Evolutionary conservation across 35 echinoderm and acorn worm genomes (phyloP), one percentile per base, ranked within the genome.

Genomic region (Anneissia japonica): DNA sequence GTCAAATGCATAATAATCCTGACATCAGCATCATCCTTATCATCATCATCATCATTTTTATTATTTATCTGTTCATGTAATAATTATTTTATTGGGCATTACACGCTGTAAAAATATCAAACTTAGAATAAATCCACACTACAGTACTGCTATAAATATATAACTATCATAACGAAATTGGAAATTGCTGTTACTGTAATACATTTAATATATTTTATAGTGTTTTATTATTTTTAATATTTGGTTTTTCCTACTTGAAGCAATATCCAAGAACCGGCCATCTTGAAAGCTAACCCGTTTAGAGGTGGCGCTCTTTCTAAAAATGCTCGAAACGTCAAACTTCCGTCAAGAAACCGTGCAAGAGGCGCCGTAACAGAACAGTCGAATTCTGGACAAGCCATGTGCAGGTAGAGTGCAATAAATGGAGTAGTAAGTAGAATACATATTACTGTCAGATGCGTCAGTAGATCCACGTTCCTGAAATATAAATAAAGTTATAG

Each of bases 371-470:
- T 90, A 13, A 93, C 82, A n/a, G 83, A 77, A 31, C 92, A 93
- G 10, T 89, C 45, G 87, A 89, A 93, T 77, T 93, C 76, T 0
- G 82, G 85, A 37, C 92, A 93, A 79, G 92, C 46, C 31, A 93
- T 74, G 32, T 81, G 73, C 38, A 86, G 81, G 77, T 93, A 93
- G 77, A 93, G 46, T 0, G 81, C 87, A 0, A 86, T 34, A 11
- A 93, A 21, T 0, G 92, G 92, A 37, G 75, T 82, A 76, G 73
- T 64, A 28, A 83, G 76, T 29, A 93, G 87, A 13, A 93, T 34
- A 30, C n/a, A 51, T 11, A 90, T 21, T 1, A 90, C 87, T 34
- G 37, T 72, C 10, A 89, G 28, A 14, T 84, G 46, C 31, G 82
- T 89, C 35, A 80, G 75, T 17, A 93, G 41, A 75, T 93, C 87